These are phyloP conservation scores for Arrhopalites spinosus DNA, from an alignment of 2,888 invertebrate genomes.

Conservation along the genomic window DNA sequence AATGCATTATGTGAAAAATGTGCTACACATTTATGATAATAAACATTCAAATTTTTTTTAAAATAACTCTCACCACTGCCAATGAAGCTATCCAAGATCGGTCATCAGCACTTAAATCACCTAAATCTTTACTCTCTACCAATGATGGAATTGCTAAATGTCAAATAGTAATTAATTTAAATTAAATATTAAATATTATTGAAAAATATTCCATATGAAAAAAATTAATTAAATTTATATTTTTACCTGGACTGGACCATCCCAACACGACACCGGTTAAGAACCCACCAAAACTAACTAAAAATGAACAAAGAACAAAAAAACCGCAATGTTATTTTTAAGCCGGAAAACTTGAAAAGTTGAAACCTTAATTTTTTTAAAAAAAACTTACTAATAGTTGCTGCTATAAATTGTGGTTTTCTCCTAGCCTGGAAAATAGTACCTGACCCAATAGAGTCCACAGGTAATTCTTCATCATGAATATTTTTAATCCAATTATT, in stretches of 20 bases:
- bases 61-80: constrained; percentile 33
- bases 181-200: no score
- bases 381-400: constrained; percentile 31
- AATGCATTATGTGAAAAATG: background rate
- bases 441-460: background rate
- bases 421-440: constrained; percentile 15
- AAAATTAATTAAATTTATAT: no score
- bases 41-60: no score
- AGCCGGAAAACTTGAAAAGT: background rate
- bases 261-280: constrained; percentile 38
- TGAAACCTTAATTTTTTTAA: background rate
- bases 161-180: no score
- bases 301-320: background rate
- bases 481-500: background rate
- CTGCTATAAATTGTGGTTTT: constrained; percentile 25
- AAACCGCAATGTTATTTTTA: background rate
- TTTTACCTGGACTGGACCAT: constrained; percentile 41
- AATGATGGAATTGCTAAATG: constrained; percentile 40
- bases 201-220: no score
- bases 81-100: constrained; percentile 39
- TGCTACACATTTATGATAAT: background rate
- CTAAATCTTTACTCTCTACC: constrained; percentile 31
- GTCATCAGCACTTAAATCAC: constrained; percentile 29
- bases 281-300: constrained; percentile 41
- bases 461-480: background rate